Evolutionary conservation across 2,797 vertebrate genomes (phyloP).

Genomic region (Steatocranus sp.): DNA sequence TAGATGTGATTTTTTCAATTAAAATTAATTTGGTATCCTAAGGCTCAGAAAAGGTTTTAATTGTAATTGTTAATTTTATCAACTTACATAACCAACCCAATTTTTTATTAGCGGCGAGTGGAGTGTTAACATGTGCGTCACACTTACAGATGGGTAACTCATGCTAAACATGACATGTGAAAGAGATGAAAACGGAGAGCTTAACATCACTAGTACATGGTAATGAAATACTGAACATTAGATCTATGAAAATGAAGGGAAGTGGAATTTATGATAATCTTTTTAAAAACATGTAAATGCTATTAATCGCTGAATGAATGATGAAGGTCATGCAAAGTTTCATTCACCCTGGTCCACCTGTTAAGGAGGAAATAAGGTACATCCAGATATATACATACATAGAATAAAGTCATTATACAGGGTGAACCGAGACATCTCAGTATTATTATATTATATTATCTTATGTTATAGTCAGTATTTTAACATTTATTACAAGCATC

Average conservation of each 20-base stretch:
- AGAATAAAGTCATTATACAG: not conserved
- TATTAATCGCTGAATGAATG: not conserved
- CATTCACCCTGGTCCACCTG: not conserved
- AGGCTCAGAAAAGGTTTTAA: not conserved
- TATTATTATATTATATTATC: not conserved
- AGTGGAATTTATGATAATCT: not conserved
- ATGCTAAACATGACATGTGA: not conserved
- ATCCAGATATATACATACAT: not conserved
- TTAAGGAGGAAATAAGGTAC: not conserved
- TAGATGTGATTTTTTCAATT: not conserved
- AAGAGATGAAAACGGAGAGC: not conserved
- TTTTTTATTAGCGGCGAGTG: not conserved
- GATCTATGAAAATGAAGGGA: not conserved
- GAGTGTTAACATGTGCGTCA: not conserved
- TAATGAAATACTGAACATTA: not conserved
- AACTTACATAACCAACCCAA: not conserved
- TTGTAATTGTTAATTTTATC: not conserved
- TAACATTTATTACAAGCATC: not conserved
- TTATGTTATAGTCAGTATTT: not conserved
- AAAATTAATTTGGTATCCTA: not conserved
- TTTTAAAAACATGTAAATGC: not conserved
- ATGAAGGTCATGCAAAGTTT: not conserved
- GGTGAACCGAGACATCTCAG: rapidly evolving
- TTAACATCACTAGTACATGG: not conserved
- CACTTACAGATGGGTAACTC: not conserved